Base-by-base conservation (phyloP, 2,113 vertebrate species). In the Dasyornis broadbenti region DNA sequence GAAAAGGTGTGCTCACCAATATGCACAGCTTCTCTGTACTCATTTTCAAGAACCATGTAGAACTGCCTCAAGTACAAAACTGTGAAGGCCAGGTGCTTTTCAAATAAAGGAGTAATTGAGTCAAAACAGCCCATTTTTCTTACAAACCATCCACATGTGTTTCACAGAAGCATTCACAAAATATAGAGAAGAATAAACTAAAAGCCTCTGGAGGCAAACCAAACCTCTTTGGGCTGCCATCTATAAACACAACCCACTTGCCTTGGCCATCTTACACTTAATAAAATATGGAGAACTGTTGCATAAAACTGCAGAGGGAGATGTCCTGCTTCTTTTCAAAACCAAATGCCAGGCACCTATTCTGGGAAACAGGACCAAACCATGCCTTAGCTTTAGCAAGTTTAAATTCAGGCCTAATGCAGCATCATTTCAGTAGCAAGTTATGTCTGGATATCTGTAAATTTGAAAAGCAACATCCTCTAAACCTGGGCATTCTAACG, bases 21-120 rank as follows among this genome's bases (percentile, higher is more conserved):
- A 60, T 3, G 18, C n/a, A 30, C 4, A 42, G 18, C 39, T 47
- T 61, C 56, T 78, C 60, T 0, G 0, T 0, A 11, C 23, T 56
- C 40, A 35, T 33, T 61, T 53, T 44, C 53, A 54, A 26, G 7
- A 44, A 7, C 11, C 40, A 39, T 1, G 20, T 5, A 7, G 27
- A 66, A 59, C 50, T 42, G 31, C 13, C 42, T 52, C 23, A 87
- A 22, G 10, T 4, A 69, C 10, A 0, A 6, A 70, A 50, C 23
- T 31, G 21, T 30, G 39, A 75, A 63, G 70, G 21, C 26, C 49
- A 66, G 54, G 42, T 17, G 27, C 15, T 89, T 63, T 59, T 54
- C 37, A 63, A 45, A 35, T 26, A 35, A 60, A 81, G 21, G 63
- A 1, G 1, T 12, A 83, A 50, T 7, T 15, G 49, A 72, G 20